Base-by-base conservation (phyloP, 2,888 invertebrate genomes). In the Limnephilus rhombicus region DNA sequence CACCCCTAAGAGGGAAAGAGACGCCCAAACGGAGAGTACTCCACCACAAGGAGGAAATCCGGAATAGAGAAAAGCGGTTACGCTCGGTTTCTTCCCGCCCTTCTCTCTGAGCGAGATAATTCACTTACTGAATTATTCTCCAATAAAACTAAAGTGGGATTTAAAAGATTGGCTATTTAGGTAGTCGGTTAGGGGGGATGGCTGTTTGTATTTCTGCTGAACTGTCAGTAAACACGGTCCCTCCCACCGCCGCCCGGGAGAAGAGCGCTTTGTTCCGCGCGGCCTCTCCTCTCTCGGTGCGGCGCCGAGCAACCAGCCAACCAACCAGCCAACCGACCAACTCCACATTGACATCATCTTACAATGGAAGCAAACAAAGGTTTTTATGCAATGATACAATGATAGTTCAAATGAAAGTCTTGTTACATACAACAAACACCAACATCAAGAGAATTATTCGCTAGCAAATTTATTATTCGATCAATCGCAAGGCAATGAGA, bases 41-140 rank as follows among this genome's bases (percentile, higher is more conserved):
- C 96, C 96, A 96, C 96, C 96, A 95, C 96, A 95, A 96, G 96
- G 96, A 96, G 96, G 96, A 96, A 96, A 96, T 96, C 96, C 96
- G 96, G 95, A 95, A 96, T 95, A 95, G 95, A 95, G 95, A 95
- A 87, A 85, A 96, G 95, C 96, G 96, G 96, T 96, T 95, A 96
- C 96, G 95, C 96, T 95, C 95, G 95, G 95, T 95, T 95, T 95
- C 96, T 95, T 91, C 90, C 92, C 91, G 93, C 88, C 90, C 89
- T 89, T 91, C 90, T 88, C 85, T 86, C 89, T 87, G 80, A 94
- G 95, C 95, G 95, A 95, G 95, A 95, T 95, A 95, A 96, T 96
- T 95, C 95, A 95, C 95, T 95, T 95, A 95, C 95, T 95, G 95
- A 95, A 95, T 96, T 96, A 96, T 95, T 95, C 95, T 95, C 95